Conservation (phyloP, 2,888 invertebrate species). For the Neocrepidodera transversa region DNA sequence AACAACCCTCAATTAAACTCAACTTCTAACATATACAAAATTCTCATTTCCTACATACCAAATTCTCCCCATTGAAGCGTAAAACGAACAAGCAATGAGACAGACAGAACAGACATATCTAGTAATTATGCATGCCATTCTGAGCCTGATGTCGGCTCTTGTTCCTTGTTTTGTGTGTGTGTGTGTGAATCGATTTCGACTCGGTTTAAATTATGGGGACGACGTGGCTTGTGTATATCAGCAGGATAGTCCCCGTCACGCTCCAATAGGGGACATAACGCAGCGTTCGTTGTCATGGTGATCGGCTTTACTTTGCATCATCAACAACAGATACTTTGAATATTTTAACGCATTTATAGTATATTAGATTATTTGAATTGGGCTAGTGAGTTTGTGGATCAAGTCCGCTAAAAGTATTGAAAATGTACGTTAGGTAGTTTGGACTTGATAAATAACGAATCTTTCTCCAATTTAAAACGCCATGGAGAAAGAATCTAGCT, state of each 20-base stretch:
- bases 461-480: too few relatives aligned
- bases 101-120: slow-evolving; percentile 13
- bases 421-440: too few relatives aligned
- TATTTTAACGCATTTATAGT: too few relatives aligned
- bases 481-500: too few relatives aligned
- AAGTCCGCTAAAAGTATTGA: too few relatives aligned
- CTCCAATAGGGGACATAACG: slow-evolving; percentile 3
- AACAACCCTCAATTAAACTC: too few relatives aligned
- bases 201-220: slow-evolving; percentile 28
- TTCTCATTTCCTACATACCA: too few relatives aligned
- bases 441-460: too few relatives aligned
- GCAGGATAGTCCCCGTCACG: slow-evolving; percentile 13
- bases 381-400: too few relatives aligned
- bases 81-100: background rate
- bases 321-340: too few relatives aligned
- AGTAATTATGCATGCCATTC: background rate
- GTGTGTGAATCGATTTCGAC: slow-evolving; percentile 32
- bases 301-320: slow-evolving; percentile 13
- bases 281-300: slow-evolving; percentile 12
- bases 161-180: slow-evolving; percentile 7
- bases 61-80: background rate
- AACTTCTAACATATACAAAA: too few relatives aligned
- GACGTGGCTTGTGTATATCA: slow-evolving; percentile 7
- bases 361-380: too few relatives aligned
- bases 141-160: background rate